These are phyloP conservation scores for Paguma larvata DNA, from an alignment of 2,797 vertebrate species.

Conservation along the genomic window DNA sequence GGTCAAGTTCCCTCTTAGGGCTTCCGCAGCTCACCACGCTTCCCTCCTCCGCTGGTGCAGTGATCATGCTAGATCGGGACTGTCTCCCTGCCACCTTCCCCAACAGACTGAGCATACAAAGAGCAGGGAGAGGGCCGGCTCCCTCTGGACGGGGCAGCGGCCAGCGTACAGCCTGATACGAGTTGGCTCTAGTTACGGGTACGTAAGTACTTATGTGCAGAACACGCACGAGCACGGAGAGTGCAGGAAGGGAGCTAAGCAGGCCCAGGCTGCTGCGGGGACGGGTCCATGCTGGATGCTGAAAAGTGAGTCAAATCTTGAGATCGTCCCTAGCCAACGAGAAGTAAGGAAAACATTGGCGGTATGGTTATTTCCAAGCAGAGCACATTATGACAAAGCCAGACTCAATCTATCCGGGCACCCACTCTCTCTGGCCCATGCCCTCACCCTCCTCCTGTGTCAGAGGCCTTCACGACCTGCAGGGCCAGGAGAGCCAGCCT, in stretches of 20 bases:
- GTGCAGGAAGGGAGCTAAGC: not conserved
- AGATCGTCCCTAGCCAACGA: not conserved
- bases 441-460: not conserved
- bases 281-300: not conserved
- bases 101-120: not conserved
- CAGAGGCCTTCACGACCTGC: not conserved
- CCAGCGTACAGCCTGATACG: not conserved
- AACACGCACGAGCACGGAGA: not conserved
- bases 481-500: not conserved
- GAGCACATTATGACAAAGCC: not conserved
- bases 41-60: not conserved
- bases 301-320: not conserved
- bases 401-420: not conserved
- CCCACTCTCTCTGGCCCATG: not conserved
- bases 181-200: not conserved
- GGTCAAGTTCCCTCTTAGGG: not conserved
- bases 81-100: not conserved
- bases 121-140: not conserved
- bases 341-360: not conserved
- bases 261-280: not conserved
- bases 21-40: not conserved
- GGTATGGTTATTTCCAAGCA: not conserved
- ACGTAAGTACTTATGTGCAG: not conserved
- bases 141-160: not conserved
- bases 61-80: not conserved